Evolutionary conservation across 2,888 invertebrate species (phyloP), one percentile per base, ranked within the genome.

Genomic region (Monoplex corrugatus): DNA sequence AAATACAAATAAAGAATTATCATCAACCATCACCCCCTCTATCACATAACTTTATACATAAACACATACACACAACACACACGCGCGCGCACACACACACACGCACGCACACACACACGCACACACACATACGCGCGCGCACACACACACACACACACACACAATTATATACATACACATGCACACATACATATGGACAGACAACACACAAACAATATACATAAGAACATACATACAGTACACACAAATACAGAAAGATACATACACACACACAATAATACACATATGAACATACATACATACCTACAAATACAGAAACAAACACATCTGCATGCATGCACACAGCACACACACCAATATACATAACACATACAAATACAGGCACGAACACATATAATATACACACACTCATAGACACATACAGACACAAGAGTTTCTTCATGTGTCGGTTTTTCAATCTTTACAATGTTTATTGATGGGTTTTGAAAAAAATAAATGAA

Each of bases 51-150:
- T 28, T n/a, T 63, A 28, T 28, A n/a, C n/a, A n/a, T n/a, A n/a
- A n/a, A n/a, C n/a, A n/a, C n/a, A n/a, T n/a, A n/a, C n/a, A n/a
- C n/a, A n/a, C n/a, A n/a, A 35, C 16, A 35, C 19, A 5, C 8
- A 13, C 72, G 0, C 57, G 28, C 57, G 28, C 57, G 28, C 57
- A 10, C 75, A 75, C 75, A 38, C 75, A 75, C 19, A 28, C 38
- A 38, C 63, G 28, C 82, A 68, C 68, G 68, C 82, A 44, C 83
- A 84, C 57, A 84, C 83, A 88, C 57, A 84, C 83, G 43, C 82
- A 84, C 88, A 83, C 63, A 68, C 88, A 88, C 57, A 84, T 44
- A 84, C 44, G 38, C 87, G 57, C 75, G 45, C 87, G 78, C 72
- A 78, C 86, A 87, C 44, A 44, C 50, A 87, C 78, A 43, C 80